Conservation (phyloP, 2,113 vertebrate species). For the Lepidothrix coronata region DNA sequence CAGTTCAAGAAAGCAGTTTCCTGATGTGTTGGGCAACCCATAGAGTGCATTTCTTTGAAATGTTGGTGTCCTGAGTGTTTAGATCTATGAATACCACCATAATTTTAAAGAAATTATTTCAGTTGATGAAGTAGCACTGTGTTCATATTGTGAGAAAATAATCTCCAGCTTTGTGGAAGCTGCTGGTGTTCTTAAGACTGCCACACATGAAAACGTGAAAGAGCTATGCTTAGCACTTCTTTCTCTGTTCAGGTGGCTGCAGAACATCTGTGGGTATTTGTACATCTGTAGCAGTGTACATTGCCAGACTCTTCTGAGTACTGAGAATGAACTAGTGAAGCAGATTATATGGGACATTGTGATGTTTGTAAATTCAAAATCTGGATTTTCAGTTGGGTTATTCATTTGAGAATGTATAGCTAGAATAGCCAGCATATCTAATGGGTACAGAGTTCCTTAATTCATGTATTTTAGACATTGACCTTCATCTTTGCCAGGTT, state of each 20-base stretch:
- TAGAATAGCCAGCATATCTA: neutral
- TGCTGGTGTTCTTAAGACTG: neutral
- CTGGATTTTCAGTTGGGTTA: neutral
- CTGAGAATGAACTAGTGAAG: neutral
- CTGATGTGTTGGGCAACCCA: neutral
- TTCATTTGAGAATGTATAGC: neutral
- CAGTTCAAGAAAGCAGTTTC: neutral
- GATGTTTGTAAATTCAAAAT: neutral
- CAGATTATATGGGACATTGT: neutral
- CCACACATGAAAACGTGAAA: neutral
- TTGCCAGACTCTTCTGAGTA: neutral
- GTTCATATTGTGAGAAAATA: neutral
- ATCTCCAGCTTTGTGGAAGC: neutral
- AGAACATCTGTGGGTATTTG: neutral
- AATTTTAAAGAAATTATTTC: neutral
- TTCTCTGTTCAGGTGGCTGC: neutral
- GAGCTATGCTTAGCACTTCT: neutral
- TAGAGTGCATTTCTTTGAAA: neutral
- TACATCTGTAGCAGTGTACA: neutral
- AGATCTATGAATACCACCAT: neutral
- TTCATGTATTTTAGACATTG: neutral
- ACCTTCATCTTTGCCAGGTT: neutral
- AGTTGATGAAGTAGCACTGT: neutral
- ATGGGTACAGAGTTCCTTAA: neutral
- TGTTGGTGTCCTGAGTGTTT: neutral